Evolutionary conservation across 2,797 vertebrate species (phyloP).

Genomic region (Cichlasoma orientale): DNA sequence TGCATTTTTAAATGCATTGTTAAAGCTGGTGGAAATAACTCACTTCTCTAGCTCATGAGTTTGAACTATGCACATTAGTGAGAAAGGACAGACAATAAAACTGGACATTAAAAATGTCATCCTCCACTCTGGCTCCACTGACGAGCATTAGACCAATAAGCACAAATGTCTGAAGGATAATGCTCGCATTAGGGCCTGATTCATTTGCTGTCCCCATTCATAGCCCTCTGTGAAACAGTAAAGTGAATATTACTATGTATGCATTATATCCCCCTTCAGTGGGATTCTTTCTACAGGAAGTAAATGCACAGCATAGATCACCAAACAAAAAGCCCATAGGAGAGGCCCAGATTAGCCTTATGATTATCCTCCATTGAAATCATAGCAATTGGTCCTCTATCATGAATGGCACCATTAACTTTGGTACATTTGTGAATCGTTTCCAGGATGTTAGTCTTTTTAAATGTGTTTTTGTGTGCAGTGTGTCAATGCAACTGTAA

Average conservation of each 20-base stretch:
- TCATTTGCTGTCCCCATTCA: conserved; percentile 63
- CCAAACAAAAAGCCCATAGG: conserved; percentile 70
- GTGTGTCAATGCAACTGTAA: conserved; percentile 54
- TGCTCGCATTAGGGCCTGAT: conserved; percentile 69
- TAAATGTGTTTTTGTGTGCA: conserved; percentile 40
- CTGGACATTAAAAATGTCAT: conserved; percentile 63
- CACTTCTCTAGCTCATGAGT: conserved; percentile 30
- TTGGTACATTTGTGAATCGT: conserved; percentile 62
- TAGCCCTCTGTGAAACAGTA: conserved; percentile 54
- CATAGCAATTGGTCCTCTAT: conserved; percentile 51
- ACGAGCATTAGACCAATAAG: conserved; percentile 70
- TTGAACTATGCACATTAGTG: conserved; percentile 50
- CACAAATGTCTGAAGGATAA: conserved; percentile 71
- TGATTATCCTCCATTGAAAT: conserved; percentile 68
- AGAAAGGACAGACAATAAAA: conserved; percentile 58
- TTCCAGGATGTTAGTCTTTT: conserved; percentile 60
- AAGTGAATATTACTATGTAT: conserved; percentile 60
- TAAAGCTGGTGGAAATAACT: conserved; percentile 15
- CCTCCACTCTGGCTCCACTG: conserved; percentile 49
- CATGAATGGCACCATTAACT: conserved; percentile 71
- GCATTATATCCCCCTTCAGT: conserved; percentile 59
- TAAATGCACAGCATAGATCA: conserved; percentile 71
- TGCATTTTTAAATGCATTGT: conserved; percentile 32
- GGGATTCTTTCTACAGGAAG: conserved; percentile 58
- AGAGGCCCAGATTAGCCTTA: conserved; percentile 63